Conservation (phyloP, 1,140 invertebrate genomes). For the Drosophila baimaii region DNA sequence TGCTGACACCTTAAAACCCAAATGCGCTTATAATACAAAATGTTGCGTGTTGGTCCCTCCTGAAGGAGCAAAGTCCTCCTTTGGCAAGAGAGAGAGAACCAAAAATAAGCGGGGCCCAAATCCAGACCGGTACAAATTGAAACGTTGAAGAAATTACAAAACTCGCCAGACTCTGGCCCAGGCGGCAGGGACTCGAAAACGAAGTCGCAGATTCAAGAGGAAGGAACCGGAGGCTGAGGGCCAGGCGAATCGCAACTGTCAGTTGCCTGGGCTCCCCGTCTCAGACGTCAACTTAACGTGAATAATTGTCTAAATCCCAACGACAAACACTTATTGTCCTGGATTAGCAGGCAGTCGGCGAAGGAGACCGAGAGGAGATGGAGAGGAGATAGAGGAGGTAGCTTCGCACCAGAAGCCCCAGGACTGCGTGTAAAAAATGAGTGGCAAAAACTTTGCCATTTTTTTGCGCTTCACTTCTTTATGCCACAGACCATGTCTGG, state of each 20-base stretch:
- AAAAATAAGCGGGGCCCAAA: constrained; percentile 59
- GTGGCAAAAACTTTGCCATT: constrained; percentile 70
- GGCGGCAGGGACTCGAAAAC: constrained; percentile 4
- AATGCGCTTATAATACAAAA: constrained; percentile 82
- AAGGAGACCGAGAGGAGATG: constrained; percentile 8
- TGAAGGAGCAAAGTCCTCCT: constrained; percentile 26
- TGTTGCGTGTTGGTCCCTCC: constrained; percentile 51
- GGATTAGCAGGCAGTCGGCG: constrained; percentile 76
- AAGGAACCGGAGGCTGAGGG: not conserved
- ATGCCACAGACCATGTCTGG: constrained; percentile 8
- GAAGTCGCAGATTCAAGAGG: constrained; percentile 19
- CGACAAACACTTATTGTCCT: constrained; percentile 83
- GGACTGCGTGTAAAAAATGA: constrained; percentile 71
- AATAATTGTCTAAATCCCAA: constrained; percentile 83
- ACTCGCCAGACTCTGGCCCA: constrained; percentile 34
- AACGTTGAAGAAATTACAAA: constrained; percentile 74
- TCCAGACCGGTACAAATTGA: constrained; percentile 74
- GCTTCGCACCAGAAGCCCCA: constrained; percentile 53
- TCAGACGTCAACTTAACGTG: constrained; percentile 83
- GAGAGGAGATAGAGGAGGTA: not conserved
- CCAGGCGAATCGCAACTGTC: constrained; percentile 62
- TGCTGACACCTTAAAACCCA: constrained; percentile 82
- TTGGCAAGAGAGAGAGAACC: constrained; percentile 9
- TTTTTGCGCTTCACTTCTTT: constrained; percentile 25
- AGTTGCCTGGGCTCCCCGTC: constrained; percentile 69